These are phyloP conservation scores for Athrips mouffetella DNA, from an alignment of 2,888 invertebrate genomes.

Conservation along the genomic window DNA sequence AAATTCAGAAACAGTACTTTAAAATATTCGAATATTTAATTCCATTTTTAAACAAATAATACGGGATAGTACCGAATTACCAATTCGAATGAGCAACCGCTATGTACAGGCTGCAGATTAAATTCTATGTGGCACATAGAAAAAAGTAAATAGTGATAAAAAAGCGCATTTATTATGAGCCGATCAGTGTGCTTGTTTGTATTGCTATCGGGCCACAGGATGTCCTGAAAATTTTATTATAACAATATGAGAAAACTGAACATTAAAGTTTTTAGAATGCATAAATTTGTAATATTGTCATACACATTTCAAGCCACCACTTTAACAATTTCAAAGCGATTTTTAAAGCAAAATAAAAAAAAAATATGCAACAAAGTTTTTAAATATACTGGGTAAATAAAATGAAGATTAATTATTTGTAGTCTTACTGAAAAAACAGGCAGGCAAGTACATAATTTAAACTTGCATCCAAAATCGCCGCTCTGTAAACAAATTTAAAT, in stretches of 20 bases:
- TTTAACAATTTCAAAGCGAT: too few species aligned
- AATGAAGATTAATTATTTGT: too few species aligned
- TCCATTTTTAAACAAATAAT: slow-evolving; percentile 7
- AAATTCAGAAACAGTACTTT: not conserved
- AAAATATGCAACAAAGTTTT: too few species aligned
- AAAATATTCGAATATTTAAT: slow-evolving; percentile 21
- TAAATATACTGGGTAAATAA: too few species aligned
- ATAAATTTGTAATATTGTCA: too few species aligned
- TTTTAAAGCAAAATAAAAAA: too few species aligned
- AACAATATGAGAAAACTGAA: not conserved
- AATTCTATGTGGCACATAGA: slow-evolving; percentile 50
- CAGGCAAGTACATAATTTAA: not conserved
- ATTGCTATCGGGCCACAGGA: slow-evolving; percentile 46
- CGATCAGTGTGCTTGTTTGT: slow-evolving; percentile 61
- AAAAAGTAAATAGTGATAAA: slow-evolving; percentile 77
- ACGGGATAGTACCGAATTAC: slow-evolving; percentile 3
- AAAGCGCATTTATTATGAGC: slow-evolving; percentile 76
- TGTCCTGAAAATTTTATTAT: slow-evolving; percentile 28
- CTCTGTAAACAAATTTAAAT: slow-evolving; percentile 14
- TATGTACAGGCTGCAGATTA: slow-evolving; percentile 16
- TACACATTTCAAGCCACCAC: too few species aligned
- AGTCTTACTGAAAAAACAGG: not conserved
- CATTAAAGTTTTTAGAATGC: not conserved
- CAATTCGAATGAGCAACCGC: slow-evolving; percentile 28
- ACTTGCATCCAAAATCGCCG: slow-evolving; percentile 3